Base-by-base conservation (phyloP, 2,888 invertebrate genomes). In the Parnassius mnemosyne region DNA sequence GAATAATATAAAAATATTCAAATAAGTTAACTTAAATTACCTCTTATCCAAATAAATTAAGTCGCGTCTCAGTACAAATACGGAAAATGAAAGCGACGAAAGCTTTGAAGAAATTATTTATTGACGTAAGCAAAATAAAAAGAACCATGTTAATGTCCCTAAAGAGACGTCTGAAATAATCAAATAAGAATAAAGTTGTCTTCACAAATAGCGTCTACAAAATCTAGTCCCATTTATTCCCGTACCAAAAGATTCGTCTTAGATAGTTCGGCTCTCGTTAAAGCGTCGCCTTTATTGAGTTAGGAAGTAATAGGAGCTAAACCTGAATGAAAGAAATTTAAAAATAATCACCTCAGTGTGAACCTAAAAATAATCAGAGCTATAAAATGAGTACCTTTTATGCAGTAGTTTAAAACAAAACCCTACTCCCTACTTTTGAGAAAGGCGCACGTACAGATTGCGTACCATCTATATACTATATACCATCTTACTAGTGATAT, bases 101-200 rank as follows among this genome's bases (percentile, higher is more conserved):
- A 57, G 53, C 57, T 57, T 62, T 65, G 66, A 66, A 67, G 66
- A 60, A 64, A 65, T 67, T 68, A 68, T 60, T 63, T 66, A 69
- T 68, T 65, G 66, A 66, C 66, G 60, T 64, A 66, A 67, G 61
- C 50, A 52, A 60, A 65, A 67, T 61, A 74, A 75, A 73, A 73
- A 65, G 64, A 49, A 57, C 64, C 76, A 78, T 75, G 75, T 83
- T 78, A 79, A 77, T 77, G 81, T 82, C 78, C 81, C 53, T 16
- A 72, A 72, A 73, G 70, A 71, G 60, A 69, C 68, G 68, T 66
- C 69, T 73, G 72, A 75, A 79, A 79, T 78, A 82, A 83, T 84
- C 79, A 79, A 71, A 68, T 69, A 72, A 73, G 79, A 79, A 79
- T 79, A 76, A 81, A 83, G 79, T 80, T 79, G 81, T 83, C 79